Conservation (phyloP, 2,888 invertebrate genomes). For the Chydorus sphaericus region DNA sequence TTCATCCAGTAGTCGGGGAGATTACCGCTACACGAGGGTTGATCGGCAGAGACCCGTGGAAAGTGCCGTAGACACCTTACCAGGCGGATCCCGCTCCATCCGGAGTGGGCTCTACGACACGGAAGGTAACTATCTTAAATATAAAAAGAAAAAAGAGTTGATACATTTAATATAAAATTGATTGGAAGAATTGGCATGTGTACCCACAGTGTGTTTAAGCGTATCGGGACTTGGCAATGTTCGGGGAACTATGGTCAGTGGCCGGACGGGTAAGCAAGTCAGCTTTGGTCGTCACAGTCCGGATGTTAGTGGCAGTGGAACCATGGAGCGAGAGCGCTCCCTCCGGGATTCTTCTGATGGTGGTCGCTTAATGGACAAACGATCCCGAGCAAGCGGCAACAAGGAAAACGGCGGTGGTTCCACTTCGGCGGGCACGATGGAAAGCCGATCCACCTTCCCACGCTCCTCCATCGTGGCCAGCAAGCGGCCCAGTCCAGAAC, state of each 20-base stretch:
- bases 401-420: slow-evolving; percentile 11
- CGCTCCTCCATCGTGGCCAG: slow-evolving; percentile 12
- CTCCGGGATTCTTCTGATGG: no score
- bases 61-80: background rate
- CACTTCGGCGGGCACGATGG: background rate
- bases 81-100: slow-evolving; percentile 13
- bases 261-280: slow-evolving; percentile 15
- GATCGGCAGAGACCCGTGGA: slow-evolving; percentile 1
- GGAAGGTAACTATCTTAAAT: no score
- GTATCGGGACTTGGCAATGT: slow-evolving; percentile 13
- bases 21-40: slow-evolving; percentile 2
- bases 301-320: slow-evolving; percentile 2
- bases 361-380: slow-evolving; percentile 11
- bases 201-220: slow-evolving; percentile 15
- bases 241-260: slow-evolving; percentile 11
- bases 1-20: background rate
- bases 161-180: no score
- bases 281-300: slow-evolving; percentile 15
- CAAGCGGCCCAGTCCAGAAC: slow-evolving; percentile 13
- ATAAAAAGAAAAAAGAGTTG: no score
- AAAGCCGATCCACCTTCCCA: slow-evolving; percentile 8
- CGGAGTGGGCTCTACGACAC: slow-evolving; percentile 15
- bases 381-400: slow-evolving; percentile 8
- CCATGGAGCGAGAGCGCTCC: background rate
- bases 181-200: no score